phyloP scores from a whole-genome alignment of 2,888 invertebrate genomes.

The Apamea monoglypha region DNA sequence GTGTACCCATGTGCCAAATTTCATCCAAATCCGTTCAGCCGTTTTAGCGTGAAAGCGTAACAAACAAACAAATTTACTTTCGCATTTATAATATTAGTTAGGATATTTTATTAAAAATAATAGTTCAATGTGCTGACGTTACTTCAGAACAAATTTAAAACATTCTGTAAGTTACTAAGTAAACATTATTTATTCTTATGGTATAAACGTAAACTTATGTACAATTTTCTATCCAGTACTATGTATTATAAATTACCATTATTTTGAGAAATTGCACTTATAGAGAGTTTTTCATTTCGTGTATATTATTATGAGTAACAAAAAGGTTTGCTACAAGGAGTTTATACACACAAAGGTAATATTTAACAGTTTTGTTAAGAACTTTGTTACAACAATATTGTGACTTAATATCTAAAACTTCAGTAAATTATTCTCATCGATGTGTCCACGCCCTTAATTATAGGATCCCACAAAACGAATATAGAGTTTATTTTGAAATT shows the following conservation, averaged over 20 bases:
- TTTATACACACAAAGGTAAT: conserved; percentile 36
- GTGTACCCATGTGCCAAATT: too few species aligned
- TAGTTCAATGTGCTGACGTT: conserved; percentile 15
- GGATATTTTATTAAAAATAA: conserved; percentile 35
- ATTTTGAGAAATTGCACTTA: conserved; percentile 73
- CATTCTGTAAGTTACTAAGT: conserved; percentile 34
- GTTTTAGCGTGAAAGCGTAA: too few species aligned
- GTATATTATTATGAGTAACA: conserved; percentile 35
- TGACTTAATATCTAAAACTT: conserved; percentile 43
- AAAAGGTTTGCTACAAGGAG: conserved; percentile 36
- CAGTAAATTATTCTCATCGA: conserved; percentile 31
- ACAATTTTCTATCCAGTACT: conserved; percentile 59
- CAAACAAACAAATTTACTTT: not conserved
- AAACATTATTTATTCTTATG: conserved; percentile 27
- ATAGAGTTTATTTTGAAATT: conserved; percentile 44
- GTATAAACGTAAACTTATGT: conserved; percentile 48
- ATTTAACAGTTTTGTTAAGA: conserved; percentile 31
- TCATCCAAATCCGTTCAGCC: too few species aligned
- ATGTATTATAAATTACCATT: conserved; percentile 19
- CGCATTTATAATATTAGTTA: not conserved
- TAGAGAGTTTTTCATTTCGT: conserved; percentile 54
- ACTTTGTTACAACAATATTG: conserved; percentile 28
- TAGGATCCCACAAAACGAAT: conserved; percentile 37
- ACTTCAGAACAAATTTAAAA: conserved; percentile 38
- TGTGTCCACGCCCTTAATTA: conserved; percentile 44